phyloP scores from a whole-genome alignment of 1,140 invertebrate genomes.

The Papilio aristodemus region DNA sequence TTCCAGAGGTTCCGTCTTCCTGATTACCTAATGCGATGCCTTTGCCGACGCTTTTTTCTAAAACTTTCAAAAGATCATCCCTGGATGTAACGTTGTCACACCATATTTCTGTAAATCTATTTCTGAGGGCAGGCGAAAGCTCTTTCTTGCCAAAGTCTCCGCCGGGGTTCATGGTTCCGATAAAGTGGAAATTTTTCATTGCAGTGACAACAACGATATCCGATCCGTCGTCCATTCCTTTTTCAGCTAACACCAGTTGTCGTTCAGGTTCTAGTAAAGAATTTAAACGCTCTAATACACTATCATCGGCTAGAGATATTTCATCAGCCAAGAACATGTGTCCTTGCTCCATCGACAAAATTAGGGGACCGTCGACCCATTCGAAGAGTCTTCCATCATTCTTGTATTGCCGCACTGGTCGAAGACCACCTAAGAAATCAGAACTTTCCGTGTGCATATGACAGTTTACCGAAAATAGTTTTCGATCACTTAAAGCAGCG shows the following conservation, averaged over 20 bases:
- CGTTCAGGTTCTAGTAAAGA: constrained; percentile 97
- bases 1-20: constrained; percentile 80
- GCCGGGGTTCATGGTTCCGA: constrained; percentile 99
- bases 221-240: constrained; percentile 83
- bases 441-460: constrained; percentile 99
- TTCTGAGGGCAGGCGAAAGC: constrained; percentile 97
- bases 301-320: constrained; percentile 99
- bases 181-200: constrained; percentile 90
- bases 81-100: constrained; percentile 87
- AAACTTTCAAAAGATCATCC: constrained; percentile 88
- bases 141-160: constrained; percentile 99
- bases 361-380: constrained; percentile 98
- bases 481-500: constrained; percentile 84
- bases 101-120: constrained; percentile 99
- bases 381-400: constrained; percentile 90
- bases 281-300: constrained; percentile 98
- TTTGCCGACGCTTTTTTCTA: constrained; percentile 88
- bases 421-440: constrained; percentile 97
- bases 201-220: constrained; percentile 86
- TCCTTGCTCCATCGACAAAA: constrained; percentile 94
- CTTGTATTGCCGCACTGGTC: constrained; percentile 90
- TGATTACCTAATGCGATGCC: constrained; percentile 79
- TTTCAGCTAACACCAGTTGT: constrained; percentile 94
- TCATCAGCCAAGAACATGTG: constrained; percentile 97
- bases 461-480: constrained; percentile 94